Evolutionary conservation across 1,140 invertebrate genomes (phyloP), one percentile per base, ranked within the genome.

Genomic region (Drosophila truncata): DNA sequence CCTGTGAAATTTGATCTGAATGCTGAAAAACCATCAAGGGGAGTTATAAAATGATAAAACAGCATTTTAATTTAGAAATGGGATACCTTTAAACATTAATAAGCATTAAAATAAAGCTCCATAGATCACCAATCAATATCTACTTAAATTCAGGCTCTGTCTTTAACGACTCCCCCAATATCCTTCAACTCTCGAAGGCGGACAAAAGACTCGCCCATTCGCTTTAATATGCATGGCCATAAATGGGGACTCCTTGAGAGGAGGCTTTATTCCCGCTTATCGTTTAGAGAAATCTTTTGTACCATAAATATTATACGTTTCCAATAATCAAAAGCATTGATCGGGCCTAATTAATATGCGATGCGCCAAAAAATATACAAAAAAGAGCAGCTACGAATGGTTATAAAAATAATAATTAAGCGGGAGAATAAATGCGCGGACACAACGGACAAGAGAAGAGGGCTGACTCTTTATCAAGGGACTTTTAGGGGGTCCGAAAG

Each of bases 191-290:
- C 11, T n/a, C 14, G 18, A 9, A 14, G 14, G 33, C 44, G 27
- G 18, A 76, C 73, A 67, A 77, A 76, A 77, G 62, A 31, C 61
- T 44, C n/a, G 27, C 33, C 41, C 29, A 52, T 33, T 73, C 33
- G 8, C 41, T 67, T 85, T 85, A 86, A 78, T 85, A 85, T 85
- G 67, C 82, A 82, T 18, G 52, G 80, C 61, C 83, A 75, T 76
- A 86, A 82, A 82, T 49, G 61, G 39, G 47, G 64, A 33, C 60
- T 69, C 46, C 64, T 67, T 35, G 50, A 58, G 41, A 16, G 41
- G 31, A n/a, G 41, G 39, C 67, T 37, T 69, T 60, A 60, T 63
- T 33, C 42, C 14, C 35, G 29, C 55, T 78, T 78, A 78, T 78
- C 76, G 66, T 47, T 71, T 71, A 78, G 59, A 78, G 65, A 61